Percentiles rank a stretch among this genome's conserved stretches.
Conservation (phyloP, 2,888 invertebrate species). For the Danaus chrysippus region DNA sequence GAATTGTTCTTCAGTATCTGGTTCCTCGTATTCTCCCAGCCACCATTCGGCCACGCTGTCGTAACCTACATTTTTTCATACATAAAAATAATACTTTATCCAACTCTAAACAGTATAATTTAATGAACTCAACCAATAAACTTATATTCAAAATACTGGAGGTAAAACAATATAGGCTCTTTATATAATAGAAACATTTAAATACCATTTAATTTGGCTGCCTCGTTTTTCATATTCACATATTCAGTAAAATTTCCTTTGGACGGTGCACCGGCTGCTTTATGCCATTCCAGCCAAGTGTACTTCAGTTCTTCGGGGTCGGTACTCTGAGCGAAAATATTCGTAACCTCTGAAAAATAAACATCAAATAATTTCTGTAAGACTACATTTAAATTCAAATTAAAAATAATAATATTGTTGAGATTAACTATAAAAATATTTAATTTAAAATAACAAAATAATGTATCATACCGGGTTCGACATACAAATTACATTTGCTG, state of each 20-base stretch:
- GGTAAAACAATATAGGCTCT: background rate
- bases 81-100: no score
- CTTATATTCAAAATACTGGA: no score
- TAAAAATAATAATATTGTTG: no score
- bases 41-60: slow-evolving; percentile 84
- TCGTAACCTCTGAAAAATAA: slow-evolving; percentile 81
- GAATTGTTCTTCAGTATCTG: slow-evolving; percentile 83
- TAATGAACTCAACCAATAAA: no score
- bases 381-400: no score
- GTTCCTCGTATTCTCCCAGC: slow-evolving; percentile 84
- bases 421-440: background rate
- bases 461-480: slow-evolving; percentile 82
- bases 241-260: slow-evolving; percentile 82
- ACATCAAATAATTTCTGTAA: no score
- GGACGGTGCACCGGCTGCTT: slow-evolving; percentile 83
- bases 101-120: no score
- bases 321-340: slow-evolving; percentile 82
- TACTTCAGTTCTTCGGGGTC: slow-evolving; percentile 88
- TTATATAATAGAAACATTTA: slow-evolving; percentile 12
- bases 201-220: slow-evolving; percentile 84
- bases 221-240: slow-evolving; percentile 83
- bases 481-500: slow-evolving; percentile 82
- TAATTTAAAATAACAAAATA: background rate
- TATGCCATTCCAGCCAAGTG: slow-evolving; percentile 90
- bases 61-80: slow-evolving; percentile 73